A percentile compares a stretch with the other conserved stretches of the same genome.
Conservation (phyloP, 1,140 invertebrate genomes). For the Hormaphis cornu region DNA sequence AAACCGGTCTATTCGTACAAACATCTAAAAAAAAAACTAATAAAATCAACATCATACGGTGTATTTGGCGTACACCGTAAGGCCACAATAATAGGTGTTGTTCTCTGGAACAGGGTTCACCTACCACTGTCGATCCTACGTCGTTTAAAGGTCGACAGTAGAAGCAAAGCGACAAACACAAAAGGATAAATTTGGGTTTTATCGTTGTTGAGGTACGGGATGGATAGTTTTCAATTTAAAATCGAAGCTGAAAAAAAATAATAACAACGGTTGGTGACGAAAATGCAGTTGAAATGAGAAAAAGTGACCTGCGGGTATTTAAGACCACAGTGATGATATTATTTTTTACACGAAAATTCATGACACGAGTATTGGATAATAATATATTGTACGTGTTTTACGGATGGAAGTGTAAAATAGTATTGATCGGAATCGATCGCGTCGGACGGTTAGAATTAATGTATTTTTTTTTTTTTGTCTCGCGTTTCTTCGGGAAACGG, state of each 20-base stretch:
- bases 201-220: too few species aligned
- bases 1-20: neutral
- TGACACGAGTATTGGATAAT: too few species aligned
- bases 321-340: too few species aligned
- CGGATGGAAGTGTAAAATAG: too few species aligned
- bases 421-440: too few species aligned
- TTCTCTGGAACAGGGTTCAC: constrained; percentile 23
- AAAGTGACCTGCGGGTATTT: too few species aligned
- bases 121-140: constrained; percentile 12
- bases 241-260: neutral
- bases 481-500: neutral
- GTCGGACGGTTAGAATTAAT: neutral
- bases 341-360: too few species aligned
- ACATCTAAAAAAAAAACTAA: neutral
- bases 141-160: constrained; percentile 8
- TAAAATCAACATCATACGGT: neutral
- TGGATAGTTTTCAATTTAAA: neutral
- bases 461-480: neutral
- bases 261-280: too few species aligned
- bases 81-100: constrained; percentile 6
- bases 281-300: too few species aligned
- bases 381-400: too few species aligned
- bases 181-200: neutral
- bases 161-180: constrained; percentile 7
- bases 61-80: too few species aligned